Base-by-base conservation (phyloP, 64 coral and sea anemone species). In the Porites lutea region DNA sequence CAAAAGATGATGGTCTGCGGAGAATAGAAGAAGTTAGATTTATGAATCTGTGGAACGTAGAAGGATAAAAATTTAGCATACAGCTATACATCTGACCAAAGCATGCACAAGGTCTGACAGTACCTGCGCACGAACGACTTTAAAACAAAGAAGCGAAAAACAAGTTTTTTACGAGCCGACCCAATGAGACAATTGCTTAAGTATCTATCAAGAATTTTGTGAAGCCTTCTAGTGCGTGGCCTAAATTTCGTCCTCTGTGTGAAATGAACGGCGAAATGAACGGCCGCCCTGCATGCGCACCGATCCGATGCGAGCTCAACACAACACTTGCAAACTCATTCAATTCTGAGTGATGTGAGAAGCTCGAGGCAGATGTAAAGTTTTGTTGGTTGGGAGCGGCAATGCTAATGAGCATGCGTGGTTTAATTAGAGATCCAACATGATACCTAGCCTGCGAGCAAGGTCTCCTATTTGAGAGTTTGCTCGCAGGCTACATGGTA, bases 111-210 rank as follows among this genome's bases (percentile, higher is more conserved):
- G 18, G 27, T 88, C 48, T 52, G 49, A 88, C 90, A 85, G 74
- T 57, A 96, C 95, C 95, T 96, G 91, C 91, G 93, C 79, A 86
- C 87, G 87, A 96, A 93, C 87, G 95, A 96, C 27, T 87, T 48
- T 93, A 81, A 72, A 93, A 70, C 66, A 93, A 75, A 23, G 86
- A 71, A 90, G 70, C 86, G 86, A 83, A 96, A 90, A 96, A 93
- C 61, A 96, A 77, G 73, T 54, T 71, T 96, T 93, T 96, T 65
- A 96, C 47, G 23, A 88, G 88, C 65, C 93, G 90, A 52, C 75
- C 55, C 27, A 37, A 37, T 37, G 70, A 55, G 82, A 86, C 73
- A 90, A 96, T 96, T 61, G 79, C 90, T 89, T 86, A 77, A 82
- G 84, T 83, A 79, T 85, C 91, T 96, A 93, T 86, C 90, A 79